Evolutionary conservation across 2,113 vertebrate genomes (phyloP), one percentile per base, ranked within the genome.

Genomic region (Guaruba guarouba): DNA sequence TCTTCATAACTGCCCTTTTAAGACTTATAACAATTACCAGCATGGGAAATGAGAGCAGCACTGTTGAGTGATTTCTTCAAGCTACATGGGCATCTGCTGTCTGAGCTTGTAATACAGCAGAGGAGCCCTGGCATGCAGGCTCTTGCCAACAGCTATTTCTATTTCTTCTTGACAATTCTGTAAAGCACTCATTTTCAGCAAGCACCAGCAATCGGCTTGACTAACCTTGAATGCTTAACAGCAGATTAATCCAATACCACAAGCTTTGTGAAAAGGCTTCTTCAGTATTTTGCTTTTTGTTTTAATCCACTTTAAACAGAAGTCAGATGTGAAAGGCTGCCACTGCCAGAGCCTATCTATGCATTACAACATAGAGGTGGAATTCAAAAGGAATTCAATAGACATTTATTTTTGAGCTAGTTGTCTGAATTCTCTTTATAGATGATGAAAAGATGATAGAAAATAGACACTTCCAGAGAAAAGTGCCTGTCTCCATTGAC

Each of bases 21-120:
- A 86, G 71, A 31, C 5, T 75, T 95, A 76, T 33, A 33, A 5
- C 43, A 68, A 76, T 61, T 66, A 48, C 44, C 82, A 61, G n/a
- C 51, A n/a, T 57, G 22, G 48, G 64, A 88, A 93, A 86, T 33
- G 18, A 86, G 49, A 74, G 55, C 80, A 88, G 39, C 2, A 2
- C 83, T 70, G 29, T 46, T 54, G 77, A 84, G 69, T 84, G 51
- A 84, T 90, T 96, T 94, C 73, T 92, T 90, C 73, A 84, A 94
- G 57, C 92, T 86, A 64, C 52, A 35, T 78, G 0, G 11, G 29
- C 86, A 95, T 88, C 92, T 93, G 63, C 79, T 91, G 12, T 55
- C 94, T 88, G 79, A 86, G 73, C 25, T 69, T 88, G 83, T 71
- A 88, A 84, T 73, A 68, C 39, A 77, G 67, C 52, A 64, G 28